A percentile compares a stretch with the other conserved stretches of the same genome.
Conservation (phyloP, 2,113 vertebrate genomes). For the Grammomys surdaster region DNA sequence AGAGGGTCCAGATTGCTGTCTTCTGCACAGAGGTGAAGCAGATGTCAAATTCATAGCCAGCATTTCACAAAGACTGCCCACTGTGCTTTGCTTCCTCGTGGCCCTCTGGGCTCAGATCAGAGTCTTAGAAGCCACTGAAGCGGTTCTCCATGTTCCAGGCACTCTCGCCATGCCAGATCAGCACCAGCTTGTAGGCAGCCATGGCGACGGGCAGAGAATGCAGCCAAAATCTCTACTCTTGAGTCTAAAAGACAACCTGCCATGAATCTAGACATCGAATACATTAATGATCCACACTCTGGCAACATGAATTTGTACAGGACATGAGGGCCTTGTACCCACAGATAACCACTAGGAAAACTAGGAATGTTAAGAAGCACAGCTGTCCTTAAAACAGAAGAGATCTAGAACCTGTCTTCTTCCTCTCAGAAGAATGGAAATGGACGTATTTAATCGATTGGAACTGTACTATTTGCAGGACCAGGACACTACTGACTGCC, state of each 20-base stretch:
- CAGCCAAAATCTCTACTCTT: neutral
- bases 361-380: neutral
- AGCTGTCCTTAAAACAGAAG: neutral
- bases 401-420: too few species aligned
- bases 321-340: neutral
- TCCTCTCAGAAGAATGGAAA: fast-evolving
- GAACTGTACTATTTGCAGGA: neutral
- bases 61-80: too few species aligned
- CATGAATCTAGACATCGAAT: neutral
- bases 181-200: too few species aligned
- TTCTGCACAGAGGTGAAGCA: too few species aligned
- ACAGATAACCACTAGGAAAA: neutral
- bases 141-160: too few species aligned
- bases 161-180: too few species aligned
- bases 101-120: too few species aligned
- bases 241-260: neutral
- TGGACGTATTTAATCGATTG: neutral
- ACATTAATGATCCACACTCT: neutral
- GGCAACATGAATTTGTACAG: neutral
- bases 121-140: too few species aligned
- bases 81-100: too few species aligned
- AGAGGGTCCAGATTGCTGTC: too few species aligned
- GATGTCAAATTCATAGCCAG: too few species aligned
- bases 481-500: neutral
- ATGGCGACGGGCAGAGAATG: too few species aligned